Percentiles rank a stretch among this genome's conserved stretches.
Conservation (phyloP, 2,888 invertebrate species). For the Lissocephala sabroskyi region DNA sequence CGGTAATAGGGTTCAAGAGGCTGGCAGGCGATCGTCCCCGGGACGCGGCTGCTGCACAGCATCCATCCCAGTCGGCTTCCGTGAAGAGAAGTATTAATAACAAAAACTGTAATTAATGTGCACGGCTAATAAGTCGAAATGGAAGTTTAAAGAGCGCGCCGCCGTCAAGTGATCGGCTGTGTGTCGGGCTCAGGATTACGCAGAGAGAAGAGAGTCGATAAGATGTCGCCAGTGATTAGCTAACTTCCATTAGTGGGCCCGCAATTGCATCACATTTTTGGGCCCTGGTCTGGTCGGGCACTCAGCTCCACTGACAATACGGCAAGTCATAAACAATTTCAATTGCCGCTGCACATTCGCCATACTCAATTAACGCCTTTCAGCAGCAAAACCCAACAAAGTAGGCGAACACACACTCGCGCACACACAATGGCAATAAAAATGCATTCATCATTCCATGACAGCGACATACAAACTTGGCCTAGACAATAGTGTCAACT, state of each 20-base stretch:
- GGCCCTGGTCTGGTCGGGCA: too few species aligned
- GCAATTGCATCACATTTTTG: slow-evolving; percentile 50
- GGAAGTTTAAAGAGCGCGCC: slow-evolving; percentile 29
- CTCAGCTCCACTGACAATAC: too few species aligned
- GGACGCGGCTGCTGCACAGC: neutral
- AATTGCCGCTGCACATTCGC: slow-evolving; percentile 62
- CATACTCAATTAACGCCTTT: slow-evolving; percentile 65
- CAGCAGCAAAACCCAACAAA: slow-evolving; percentile 26
- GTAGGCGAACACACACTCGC: slow-evolving; percentile 9
- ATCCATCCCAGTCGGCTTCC: slow-evolving; percentile 20
- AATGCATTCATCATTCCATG: slow-evolving; percentile 62
- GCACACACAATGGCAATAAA: slow-evolving; percentile 41
- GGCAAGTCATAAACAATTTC: slow-evolving; percentile 63
- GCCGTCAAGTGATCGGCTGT: slow-evolving; percentile 28
- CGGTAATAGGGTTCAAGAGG: slow-evolving; percentile 44
- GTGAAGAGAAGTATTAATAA: slow-evolving; percentile 49
- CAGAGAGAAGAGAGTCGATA: neutral
- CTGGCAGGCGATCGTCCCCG: slow-evolving; percentile 1
- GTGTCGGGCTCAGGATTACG: neutral
- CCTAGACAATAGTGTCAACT: slow-evolving; percentile 61
- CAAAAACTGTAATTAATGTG: slow-evolving; percentile 37
- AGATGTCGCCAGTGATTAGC: slow-evolving; percentile 44
- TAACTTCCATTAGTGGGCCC: slow-evolving; percentile 39
- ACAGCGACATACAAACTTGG: slow-evolving; percentile 57
- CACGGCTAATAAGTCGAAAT: slow-evolving; percentile 32